phyloP scores from a whole-genome alignment of 2,797 vertebrate species.

The Epinephelus awoara region DNA sequence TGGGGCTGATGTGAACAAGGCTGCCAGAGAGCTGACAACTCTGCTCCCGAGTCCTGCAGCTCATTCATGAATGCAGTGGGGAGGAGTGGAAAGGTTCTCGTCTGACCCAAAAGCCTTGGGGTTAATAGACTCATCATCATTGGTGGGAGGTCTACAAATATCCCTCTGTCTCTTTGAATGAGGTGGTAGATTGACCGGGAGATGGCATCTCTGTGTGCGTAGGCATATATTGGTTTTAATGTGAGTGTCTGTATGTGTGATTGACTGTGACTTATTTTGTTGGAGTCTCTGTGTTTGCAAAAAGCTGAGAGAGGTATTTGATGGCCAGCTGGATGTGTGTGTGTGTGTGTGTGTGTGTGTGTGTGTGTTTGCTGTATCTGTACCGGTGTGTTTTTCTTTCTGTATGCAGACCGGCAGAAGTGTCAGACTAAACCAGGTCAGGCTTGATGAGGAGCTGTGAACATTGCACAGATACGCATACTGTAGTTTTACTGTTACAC shows the following conservation, averaged over 20 bases:
- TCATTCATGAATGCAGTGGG: slow-evolving; percentile 48
- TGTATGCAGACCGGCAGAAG: slow-evolving; percentile 61
- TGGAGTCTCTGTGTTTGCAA: slow-evolving; percentile 37
- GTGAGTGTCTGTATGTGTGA: slow-evolving; percentile 12
- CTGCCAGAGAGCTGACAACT: slow-evolving; percentile 32
- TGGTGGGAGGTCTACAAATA: slow-evolving; percentile 56
- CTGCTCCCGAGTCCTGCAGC: slow-evolving; percentile 39
- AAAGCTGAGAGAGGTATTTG: slow-evolving; percentile 34
- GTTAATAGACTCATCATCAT: slow-evolving; percentile 71
- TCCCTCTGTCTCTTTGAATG: slow-evolving; percentile 49
- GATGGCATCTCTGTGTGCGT: slow-evolving; percentile 37
- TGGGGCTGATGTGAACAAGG: slow-evolving; percentile 44
- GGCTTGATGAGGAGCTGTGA: slow-evolving; percentile 43
- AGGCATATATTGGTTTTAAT: slow-evolving; percentile 34
- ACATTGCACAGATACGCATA: slow-evolving; percentile 46
- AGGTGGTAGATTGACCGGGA: slow-evolving; percentile 37
- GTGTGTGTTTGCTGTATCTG: slow-evolving; percentile 26
- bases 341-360: slow-evolving; percentile 8
- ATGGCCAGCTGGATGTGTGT: slow-evolving; percentile 22
- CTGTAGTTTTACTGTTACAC: slow-evolving; percentile 30
- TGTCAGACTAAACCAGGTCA: slow-evolving; percentile 67
- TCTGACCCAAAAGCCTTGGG: slow-evolving; percentile 50
- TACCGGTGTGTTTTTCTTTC: slow-evolving; percentile 31
- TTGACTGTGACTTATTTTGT: slow-evolving; percentile 42
- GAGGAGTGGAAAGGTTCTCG: slow-evolving; percentile 49